These are phyloP conservation scores for Onychomys torridus DNA, from an alignment of 2,797 vertebrate genomes.

Conservation along the genomic window DNA sequence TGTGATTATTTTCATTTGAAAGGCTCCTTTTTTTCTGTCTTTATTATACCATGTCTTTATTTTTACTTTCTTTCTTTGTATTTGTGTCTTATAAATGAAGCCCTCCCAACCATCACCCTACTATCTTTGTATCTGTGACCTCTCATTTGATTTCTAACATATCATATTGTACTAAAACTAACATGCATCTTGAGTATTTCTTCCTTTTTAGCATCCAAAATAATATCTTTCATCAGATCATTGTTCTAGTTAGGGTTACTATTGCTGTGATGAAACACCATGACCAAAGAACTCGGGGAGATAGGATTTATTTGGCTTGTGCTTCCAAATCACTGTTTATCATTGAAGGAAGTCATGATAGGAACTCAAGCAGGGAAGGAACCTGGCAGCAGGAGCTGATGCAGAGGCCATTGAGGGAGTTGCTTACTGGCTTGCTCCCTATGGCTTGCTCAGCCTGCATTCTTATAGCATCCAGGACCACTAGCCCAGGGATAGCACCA, in stretches of 20 bases:
- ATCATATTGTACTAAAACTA: not conserved
- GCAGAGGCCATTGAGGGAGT: not conserved
- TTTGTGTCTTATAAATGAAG: not conserved
- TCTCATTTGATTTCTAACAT: not conserved
- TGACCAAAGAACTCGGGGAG: not conserved
- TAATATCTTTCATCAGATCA: not conserved
- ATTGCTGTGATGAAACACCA: not conserved
- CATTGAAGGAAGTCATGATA: not conserved
- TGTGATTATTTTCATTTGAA: not conserved
- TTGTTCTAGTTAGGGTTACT: not conserved
- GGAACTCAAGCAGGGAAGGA: not conserved
- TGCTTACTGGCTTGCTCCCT: not conserved
- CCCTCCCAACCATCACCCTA: not conserved
- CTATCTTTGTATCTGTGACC: not conserved
- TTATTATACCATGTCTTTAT: not conserved
- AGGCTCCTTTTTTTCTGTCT: not conserved
- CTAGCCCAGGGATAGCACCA: not conserved
- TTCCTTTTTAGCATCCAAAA: not conserved
- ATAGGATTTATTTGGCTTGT: not conserved
- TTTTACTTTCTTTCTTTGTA: conserved; percentile 17
- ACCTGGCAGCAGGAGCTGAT: not conserved
- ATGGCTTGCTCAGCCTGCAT: not conserved
- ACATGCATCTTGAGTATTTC: not conserved
- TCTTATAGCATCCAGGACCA: not conserved
- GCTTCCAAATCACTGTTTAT: not conserved